Conservation (phyloP, 1,140 invertebrate genomes). For the Pseudobourletiella spinata region DNA sequence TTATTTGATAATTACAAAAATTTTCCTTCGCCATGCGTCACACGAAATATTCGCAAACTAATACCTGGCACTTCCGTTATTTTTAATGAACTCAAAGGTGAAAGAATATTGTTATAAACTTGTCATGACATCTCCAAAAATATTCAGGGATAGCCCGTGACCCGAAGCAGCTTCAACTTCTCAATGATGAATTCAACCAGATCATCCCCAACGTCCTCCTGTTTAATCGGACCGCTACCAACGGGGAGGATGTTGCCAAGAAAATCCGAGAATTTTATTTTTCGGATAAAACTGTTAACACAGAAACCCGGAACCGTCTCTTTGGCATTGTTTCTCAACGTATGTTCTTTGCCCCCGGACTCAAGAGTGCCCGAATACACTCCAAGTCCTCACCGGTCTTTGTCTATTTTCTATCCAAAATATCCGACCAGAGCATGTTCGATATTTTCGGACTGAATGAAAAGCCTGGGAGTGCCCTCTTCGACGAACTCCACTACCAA, state of each 20-base stretch:
- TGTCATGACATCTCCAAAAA: not conserved
- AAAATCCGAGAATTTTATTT: conserved; percentile 17
- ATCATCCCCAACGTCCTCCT: conserved; percentile 4
- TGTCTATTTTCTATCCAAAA: not conserved
- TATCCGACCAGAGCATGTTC: not conserved
- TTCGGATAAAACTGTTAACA: conserved; percentile 1
- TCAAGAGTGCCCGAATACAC: not conserved
- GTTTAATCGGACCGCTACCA: conserved; percentile 6
- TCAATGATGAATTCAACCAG: conserved; percentile 18
- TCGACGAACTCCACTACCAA: conserved; percentile 13
- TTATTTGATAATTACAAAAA: too few species aligned
- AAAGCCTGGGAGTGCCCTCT: conserved; percentile 8
- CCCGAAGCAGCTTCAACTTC: not conserved
- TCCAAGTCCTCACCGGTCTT: conserved; percentile 16
- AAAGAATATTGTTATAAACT: not conserved
- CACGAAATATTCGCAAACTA: too few species aligned
- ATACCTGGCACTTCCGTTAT: too few species aligned
- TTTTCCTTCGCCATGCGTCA: not conserved
- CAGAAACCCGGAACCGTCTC: conserved; percentile 16
- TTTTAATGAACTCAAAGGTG: not conserved
- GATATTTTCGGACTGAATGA: not conserved
- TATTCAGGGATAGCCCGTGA: conserved; percentile 1
- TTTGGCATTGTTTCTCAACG: conserved; percentile 14
- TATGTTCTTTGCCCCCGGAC: not conserved
- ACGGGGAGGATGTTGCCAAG: not conserved